Base-by-base conservation (phyloP, 2,888 invertebrate species). In the Nyleta sp. region DNA sequence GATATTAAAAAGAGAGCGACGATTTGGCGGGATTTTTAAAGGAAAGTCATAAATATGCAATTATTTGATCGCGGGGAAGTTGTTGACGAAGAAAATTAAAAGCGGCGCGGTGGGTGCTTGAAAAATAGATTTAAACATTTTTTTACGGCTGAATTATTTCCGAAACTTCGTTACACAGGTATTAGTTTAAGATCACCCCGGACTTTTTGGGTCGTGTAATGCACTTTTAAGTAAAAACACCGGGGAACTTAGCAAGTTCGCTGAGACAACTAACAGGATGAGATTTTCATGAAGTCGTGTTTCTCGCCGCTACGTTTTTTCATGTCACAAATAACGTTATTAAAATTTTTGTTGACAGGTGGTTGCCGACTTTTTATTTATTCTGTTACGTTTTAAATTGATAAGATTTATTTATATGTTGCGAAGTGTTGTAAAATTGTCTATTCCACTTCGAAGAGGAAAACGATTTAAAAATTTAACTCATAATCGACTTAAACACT, bases 221-320 rank as follows among this genome's bases (percentile, higher is more conserved):
- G 6, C 20, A 42, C 57, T 57, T 57, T 40, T 17, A 57, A 57
- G 42, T 57, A 57, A 42, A 40, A 64, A 42, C 52, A 18, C 50
- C 24, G 28, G n/a, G 15, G 28, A 40, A 40, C 40, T 31, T 15
- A 31, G 7, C 11, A 31, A 52, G 40, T 35, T 52, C 17, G 8
- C 40, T 20, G 28, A 13, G 6, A 20, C 24, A 52, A 52, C 40
- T 64, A 52, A 10, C 38, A 18, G 35, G 50, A 52, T 52, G 64
- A 64, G 64, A 64, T 52, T 64, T 52, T 64, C 52, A 64, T 64
- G 28, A 42, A 40, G 38, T 52, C 40, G 24, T 42, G 33, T 64
- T 48, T 40, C 31, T n/a, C 22, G 13, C 6, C 22, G 8, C 15
- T 42, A 7, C 11, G 15, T 22, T 22, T 4, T 53, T 53, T 20